Evolutionary conservation across 2,797 vertebrate genomes (phyloP).

Genomic region (Spea hammondii): DNA sequence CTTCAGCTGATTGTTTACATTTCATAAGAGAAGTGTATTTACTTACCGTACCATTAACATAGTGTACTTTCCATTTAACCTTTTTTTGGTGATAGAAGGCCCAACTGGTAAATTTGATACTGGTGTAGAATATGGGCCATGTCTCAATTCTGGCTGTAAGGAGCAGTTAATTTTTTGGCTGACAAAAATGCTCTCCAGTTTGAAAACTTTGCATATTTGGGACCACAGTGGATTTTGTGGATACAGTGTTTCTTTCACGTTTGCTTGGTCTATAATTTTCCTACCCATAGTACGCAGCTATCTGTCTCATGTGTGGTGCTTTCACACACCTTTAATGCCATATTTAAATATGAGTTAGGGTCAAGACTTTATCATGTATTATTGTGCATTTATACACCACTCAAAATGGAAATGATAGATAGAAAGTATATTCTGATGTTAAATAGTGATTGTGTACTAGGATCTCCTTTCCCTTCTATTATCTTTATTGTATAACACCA

Average conservation of each 20-base stretch:
- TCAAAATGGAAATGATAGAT: too few species aligned
- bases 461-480: too few species aligned
- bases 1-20: slow-evolving; percentile 26
- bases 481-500: too few species aligned
- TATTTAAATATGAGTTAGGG: too few species aligned
- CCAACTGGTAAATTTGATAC: not conserved
- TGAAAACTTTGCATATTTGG: not conserved
- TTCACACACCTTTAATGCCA: too few species aligned
- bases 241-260: not conserved
- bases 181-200: not conserved
- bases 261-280: too few species aligned
- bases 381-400: too few species aligned
- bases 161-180: not conserved
- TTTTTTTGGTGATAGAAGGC: not conserved
- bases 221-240: not conserved
- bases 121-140: not conserved
- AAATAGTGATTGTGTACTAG: too few species aligned
- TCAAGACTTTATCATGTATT: too few species aligned
- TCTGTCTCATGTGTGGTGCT: too few species aligned
- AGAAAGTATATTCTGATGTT: too few species aligned
- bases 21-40: slow-evolving; percentile 38
- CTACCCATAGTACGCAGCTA: too few species aligned
- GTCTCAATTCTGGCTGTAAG: not conserved
- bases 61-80: slow-evolving; percentile 17
- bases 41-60: not conserved